These are phyloP conservation scores for Momotus momota DNA, from an alignment of 2,797 vertebrate genomes.

Conservation along the genomic window DNA sequence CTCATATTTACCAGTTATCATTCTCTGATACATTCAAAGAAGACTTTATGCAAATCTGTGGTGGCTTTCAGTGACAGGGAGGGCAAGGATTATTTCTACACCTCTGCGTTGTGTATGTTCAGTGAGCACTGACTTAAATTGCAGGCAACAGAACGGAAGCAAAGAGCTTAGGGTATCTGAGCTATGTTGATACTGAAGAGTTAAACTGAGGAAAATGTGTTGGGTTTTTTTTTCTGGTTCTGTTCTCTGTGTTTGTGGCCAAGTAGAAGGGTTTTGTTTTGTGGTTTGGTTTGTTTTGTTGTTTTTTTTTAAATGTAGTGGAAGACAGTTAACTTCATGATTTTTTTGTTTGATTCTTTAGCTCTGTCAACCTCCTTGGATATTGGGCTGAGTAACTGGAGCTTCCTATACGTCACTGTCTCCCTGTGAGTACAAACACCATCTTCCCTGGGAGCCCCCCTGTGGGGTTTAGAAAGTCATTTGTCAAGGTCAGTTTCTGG, in stretches of 20 bases:
- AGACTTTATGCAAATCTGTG: neutral
- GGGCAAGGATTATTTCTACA: neutral
- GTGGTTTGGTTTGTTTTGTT: neutral
- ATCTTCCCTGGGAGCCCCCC: neutral
- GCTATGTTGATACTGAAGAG: neutral
- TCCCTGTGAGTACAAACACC: conserved; percentile 88
- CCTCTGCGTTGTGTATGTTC: neutral
- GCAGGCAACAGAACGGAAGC: neutral
- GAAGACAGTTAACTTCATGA: neutral
- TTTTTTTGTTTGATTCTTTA: conserved; percentile 65
- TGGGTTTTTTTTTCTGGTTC: neutral
- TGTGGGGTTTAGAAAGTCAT: neutral
- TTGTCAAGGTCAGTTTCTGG: neutral
- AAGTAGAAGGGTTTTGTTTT: neutral
- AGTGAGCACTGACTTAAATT: neutral
- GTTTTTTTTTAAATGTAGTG: neutral
- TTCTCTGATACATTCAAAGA: neutral
- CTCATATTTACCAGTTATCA: fast-evolving
- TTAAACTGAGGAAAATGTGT: neutral
- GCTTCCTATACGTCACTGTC: conserved; percentile 95
- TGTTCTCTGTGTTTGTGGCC: fast-evolving
- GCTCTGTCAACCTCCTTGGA: conserved; percentile 93
- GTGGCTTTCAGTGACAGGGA: neutral
- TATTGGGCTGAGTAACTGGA: conserved; percentile 97
- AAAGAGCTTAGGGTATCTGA: neutral